phyloP scores from a whole-genome alignment of 2,888 invertebrate genomes.

The Liposcelis brunnea region DNA sequence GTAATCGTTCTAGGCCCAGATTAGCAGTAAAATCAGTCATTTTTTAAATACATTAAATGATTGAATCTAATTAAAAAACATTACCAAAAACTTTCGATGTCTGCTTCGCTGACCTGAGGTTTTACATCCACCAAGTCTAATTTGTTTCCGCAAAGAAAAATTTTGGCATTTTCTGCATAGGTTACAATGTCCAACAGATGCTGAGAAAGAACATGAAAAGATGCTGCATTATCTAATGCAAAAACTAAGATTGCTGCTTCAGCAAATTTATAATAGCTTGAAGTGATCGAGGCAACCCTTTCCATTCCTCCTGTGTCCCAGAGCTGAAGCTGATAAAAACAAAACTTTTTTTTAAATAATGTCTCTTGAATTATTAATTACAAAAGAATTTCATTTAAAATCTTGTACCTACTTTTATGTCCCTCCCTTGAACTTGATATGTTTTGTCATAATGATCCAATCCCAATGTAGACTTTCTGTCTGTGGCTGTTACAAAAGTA shows the following conservation, averaged over 20 bases:
- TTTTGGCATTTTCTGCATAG: slow-evolving; percentile 87
- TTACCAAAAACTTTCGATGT: slow-evolving; percentile 77
- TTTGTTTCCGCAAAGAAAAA: slow-evolving; percentile 88
- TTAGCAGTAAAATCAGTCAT: too few relatives aligned
- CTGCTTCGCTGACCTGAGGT: slow-evolving; percentile 67
- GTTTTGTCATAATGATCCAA: slow-evolving; percentile 78
- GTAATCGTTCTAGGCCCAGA: too few relatives aligned
- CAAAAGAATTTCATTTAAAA: neutral
- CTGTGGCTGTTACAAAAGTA: slow-evolving; percentile 66
- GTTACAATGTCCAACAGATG: slow-evolving; percentile 86
- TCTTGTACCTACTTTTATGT: slow-evolving; percentile 49
- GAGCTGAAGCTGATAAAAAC: slow-evolving; percentile 55
- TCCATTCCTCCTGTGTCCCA: slow-evolving; percentile 98
- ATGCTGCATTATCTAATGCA: slow-evolving; percentile 75
- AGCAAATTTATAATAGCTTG: slow-evolving; percentile 89
- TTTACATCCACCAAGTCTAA: slow-evolving; percentile 52
- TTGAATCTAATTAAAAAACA: slow-evolving; percentile 14
- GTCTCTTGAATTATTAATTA: neutral
- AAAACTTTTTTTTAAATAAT: slow-evolving; percentile 5
- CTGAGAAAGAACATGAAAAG: slow-evolving; percentile 81
- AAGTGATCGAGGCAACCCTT: slow-evolving; percentile 84
- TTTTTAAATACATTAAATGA: too few relatives aligned
- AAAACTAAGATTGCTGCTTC: slow-evolving; percentile 88
- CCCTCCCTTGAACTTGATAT: slow-evolving; percentile 55
- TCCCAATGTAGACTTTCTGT: slow-evolving; percentile 75